Conservation (phyloP, 2,113 vertebrate species). For the Procavia capensis region DNA sequence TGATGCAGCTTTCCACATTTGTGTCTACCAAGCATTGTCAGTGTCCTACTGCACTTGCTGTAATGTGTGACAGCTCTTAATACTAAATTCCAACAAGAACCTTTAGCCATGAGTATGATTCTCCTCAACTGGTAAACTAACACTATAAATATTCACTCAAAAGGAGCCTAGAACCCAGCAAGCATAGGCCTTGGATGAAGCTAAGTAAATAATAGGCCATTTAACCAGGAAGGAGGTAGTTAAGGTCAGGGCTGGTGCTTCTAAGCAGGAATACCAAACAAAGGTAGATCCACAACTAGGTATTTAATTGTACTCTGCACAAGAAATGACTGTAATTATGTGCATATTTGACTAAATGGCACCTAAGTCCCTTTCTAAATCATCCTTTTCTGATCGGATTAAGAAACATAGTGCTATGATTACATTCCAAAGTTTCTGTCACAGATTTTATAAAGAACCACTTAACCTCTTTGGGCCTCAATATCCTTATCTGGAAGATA, state of each 20-base stretch:
- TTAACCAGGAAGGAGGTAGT: constrained; percentile 8
- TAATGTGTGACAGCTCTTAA: constrained; percentile 45
- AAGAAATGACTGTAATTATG: background rate
- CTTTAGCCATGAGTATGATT: background rate
- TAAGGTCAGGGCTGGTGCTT: constrained; percentile 25
- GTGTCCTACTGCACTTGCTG: constrained; percentile 48
- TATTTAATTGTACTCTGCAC: background rate
- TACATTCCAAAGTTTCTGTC: constrained; percentile 31
- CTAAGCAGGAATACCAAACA: constrained; percentile 3
- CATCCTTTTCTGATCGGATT: constrained; percentile 12
- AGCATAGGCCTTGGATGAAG: constrained; percentile 27
- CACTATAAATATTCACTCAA: constrained; percentile 34
- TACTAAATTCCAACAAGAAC: constrained; percentile 44
- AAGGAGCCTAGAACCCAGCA: constrained; percentile 28
- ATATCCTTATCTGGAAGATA: constrained; percentile 7
- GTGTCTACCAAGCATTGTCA: constrained; percentile 43
- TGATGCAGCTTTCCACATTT: constrained; percentile 54
- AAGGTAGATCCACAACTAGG: background rate
- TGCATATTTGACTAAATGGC: background rate
- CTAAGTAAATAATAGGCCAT: background rate
- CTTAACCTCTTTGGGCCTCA: background rate
- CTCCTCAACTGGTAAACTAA: constrained; percentile 16
- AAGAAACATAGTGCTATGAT: constrained; percentile 31
- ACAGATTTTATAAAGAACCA: constrained; percentile 36
- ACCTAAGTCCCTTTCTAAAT: background rate